These are phyloP conservation scores for Dromiciops gliroides DNA, from an alignment of 2,113 vertebrate genomes.

Conservation along the genomic window DNA sequence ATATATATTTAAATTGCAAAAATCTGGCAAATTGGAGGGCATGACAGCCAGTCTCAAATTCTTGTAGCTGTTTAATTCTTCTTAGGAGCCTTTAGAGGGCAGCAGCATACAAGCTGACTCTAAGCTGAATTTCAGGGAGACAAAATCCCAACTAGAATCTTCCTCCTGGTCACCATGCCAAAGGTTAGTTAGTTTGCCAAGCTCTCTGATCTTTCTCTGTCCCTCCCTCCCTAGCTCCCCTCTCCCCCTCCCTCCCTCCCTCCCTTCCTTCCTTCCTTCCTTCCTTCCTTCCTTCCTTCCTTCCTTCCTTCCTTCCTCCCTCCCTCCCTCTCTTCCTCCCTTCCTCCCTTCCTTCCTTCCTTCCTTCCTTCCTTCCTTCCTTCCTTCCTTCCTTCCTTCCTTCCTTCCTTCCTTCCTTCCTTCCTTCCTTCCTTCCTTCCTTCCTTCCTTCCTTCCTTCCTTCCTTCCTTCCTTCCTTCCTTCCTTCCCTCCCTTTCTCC, in stretches of 20 bases:
- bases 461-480: background rate
- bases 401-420: background rate
- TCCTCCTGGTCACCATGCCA: conserved; percentile 78
- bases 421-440: background rate
- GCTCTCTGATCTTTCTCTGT: conserved; percentile 54
- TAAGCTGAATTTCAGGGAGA: background rate
- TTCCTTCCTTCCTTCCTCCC: background rate
- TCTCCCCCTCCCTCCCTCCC: too few relatives aligned
- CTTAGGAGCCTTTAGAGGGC: conserved; percentile 78
- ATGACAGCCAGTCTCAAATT: conserved; percentile 48
- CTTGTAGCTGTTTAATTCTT: conserved; percentile 46
- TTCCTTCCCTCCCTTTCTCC: too few relatives aligned
- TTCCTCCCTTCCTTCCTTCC: too few relatives aligned
- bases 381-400: background rate
- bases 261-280: background rate
- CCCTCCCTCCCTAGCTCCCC: conserved; percentile 32
- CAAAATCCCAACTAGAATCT: conserved; percentile 71
- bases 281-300: background rate
- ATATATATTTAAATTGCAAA: conserved; percentile 68
- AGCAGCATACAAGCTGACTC: conserved; percentile 75
- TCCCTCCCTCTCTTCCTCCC: too few relatives aligned
- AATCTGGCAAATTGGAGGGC: conserved; percentile 69
- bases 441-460: background rate
- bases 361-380: too few relatives aligned
- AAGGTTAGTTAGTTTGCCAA: conserved; percentile 78